Conservation (phyloP, 2,113 vertebrate species). For the Heterochromis multidens region DNA sequence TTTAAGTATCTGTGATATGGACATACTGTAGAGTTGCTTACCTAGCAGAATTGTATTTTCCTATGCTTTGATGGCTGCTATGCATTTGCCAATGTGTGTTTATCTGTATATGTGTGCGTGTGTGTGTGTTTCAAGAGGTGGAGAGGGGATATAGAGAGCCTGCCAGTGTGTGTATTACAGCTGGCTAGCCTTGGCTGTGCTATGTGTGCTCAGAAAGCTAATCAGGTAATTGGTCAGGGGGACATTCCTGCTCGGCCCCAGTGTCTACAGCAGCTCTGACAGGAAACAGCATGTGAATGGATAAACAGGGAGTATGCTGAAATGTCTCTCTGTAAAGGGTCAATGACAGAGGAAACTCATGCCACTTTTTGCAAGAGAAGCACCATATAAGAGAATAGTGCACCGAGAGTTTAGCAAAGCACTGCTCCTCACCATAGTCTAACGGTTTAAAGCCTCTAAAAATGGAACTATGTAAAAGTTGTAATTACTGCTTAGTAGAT, state of each 20-base stretch:
- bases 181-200: conserved; percentile 37
- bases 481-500: conserved; percentile 48
- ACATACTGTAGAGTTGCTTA: not conserved
- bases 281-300: conserved; percentile 26
- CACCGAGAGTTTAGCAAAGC: not conserved
- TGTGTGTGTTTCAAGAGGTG: not conserved
- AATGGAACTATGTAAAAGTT: conserved; percentile 21
- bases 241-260: conserved; percentile 46
- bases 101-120: not conserved
- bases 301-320: conserved; percentile 1
- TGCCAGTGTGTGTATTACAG: conserved; percentile 17
- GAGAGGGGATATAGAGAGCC: not conserved
- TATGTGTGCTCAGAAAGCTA: conserved; percentile 60
- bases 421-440: not conserved
- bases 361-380: not conserved
- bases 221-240: conserved; percentile 68
- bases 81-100: conserved; percentile 9
- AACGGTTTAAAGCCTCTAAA: conserved; percentile 47
- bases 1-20: not conserved
- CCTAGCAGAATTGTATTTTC: not conserved
- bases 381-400: not conserved
- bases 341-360: not conserved
- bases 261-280: conserved; percentile 26
- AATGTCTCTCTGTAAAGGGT: not conserved
- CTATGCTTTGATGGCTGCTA: not conserved